Base-by-base conservation (phyloP, 2,888 invertebrate genomes). In the Yponomeuta evonymella region DNA sequence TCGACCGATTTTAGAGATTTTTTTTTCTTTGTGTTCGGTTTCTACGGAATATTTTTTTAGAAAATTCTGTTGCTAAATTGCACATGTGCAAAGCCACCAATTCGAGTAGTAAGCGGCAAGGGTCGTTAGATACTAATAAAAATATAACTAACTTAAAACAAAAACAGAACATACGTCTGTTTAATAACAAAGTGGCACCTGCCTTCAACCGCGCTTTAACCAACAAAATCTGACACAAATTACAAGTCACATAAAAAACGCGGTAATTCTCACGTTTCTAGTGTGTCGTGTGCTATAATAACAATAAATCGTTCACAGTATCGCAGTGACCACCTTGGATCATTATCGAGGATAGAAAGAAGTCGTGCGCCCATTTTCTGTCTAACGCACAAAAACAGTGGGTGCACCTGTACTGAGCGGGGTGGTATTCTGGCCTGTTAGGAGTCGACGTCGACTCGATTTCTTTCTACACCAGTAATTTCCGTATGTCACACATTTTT, bases 361-460 rank as follows among this genome's bases (percentile, higher is more conserved):
- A 69, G 62, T 63, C 48, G 29, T 68, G 33, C 48, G 48, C 48
- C 23, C 30, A 29, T 68, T 68, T 43, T 68, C 48, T 69, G 69
- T 69, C 69, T 62, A 69, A 33, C 51, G 51, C 63, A 62, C 33
- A 69, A 69, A 69, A 69, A 69, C 69, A 62, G n/a, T 62, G 36
- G 33, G 12, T 33, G 36, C 69, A 69, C 69, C 69, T 69, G 69
- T 69, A 69, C 6, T n/a, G 36, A 8, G 68, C 51, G 48, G 29
- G n/a, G 12, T 10, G 48, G 36, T 67, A 67, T 67, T 67, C 67
- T 12, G 15, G 67, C n/a, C 33, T n/a, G 33, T n/a, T 43, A 6
- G 36, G n/a, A 58, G 4, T 58, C 51, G 51, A 15, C 15, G 15
- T 12, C 51, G 12, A 15, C 1, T 58, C 2, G 1, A 58, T 58